Evolutionary conservation across 2,113 vertebrate species (phyloP).

Genomic region (Grammomys dolichurus): DNA sequence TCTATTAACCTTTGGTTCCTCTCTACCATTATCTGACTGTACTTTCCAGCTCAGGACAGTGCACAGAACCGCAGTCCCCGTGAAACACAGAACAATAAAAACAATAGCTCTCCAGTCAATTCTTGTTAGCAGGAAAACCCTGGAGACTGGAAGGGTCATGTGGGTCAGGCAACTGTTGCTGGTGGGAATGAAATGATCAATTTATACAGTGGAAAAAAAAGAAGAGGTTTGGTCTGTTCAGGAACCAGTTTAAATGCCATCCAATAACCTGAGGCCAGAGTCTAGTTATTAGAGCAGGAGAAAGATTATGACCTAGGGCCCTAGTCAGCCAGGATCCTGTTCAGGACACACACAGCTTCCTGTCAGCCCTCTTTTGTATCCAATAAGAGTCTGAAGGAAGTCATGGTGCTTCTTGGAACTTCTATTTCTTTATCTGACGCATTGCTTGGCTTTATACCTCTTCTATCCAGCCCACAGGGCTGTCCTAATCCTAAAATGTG

Average conservation of each 20-base stretch:
- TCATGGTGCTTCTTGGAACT: background rate
- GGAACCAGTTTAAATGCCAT: background rate
- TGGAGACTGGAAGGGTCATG: background rate
- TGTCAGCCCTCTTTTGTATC: background rate
- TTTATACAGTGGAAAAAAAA: background rate
- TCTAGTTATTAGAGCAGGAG: background rate
- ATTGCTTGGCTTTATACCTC: background rate
- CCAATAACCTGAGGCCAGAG: background rate
- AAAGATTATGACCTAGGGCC: background rate
- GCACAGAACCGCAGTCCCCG: slow-evolving; percentile 14
- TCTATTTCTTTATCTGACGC: background rate
- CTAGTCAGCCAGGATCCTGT: background rate
- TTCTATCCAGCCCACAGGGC: background rate
- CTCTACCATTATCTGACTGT: slow-evolving; percentile 5
- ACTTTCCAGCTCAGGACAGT: background rate
- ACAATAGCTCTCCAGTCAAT: slow-evolving; percentile 18
- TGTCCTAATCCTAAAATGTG: background rate
- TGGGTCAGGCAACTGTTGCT: slow-evolving; percentile 32
- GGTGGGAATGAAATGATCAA: slow-evolving; percentile 17
- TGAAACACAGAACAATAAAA: slow-evolving; percentile 43
- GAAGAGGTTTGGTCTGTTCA: background rate
- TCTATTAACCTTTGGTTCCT: slow-evolving; percentile 39
- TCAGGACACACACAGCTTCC: fast-evolving
- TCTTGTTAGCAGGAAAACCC: slow-evolving; percentile 47
- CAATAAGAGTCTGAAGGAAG: background rate